Evolutionary conservation across 2,888 invertebrate species (phyloP), one percentile per base, ranked within the genome.

Genomic region (Ptilodon capucinus): DNA sequence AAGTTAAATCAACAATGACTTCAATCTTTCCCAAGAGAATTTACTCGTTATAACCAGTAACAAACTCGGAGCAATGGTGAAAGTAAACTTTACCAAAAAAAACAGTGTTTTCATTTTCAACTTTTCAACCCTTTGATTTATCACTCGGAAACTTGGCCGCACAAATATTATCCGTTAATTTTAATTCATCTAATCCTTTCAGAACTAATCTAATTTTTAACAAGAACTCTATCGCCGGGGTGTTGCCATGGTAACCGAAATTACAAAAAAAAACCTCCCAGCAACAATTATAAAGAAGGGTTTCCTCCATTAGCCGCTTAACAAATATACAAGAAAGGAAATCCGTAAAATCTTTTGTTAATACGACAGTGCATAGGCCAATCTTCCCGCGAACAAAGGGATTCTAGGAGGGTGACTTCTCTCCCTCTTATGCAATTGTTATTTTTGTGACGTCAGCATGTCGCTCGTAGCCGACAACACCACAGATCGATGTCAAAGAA

Each of bases 401-500:
- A 71, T 79, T 73, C 70, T 65, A 74, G 78, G 72, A 44, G 52
- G 45, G 56, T 44, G 46, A 42, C 72, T 66, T 65, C 67, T 78
- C 72, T 84, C 81, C 79, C 76, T 71, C 64, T 72, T 70, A 74
- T 77, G 81, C 82, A 82, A 80, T 84, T 81, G 80, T 81, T 82
- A 79, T 85, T 85, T 83, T 76, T 71, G 67, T 75, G 70, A 59
- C 70, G 79, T 80, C 79, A 77, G 77, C 75, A 59, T 70, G 68
- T 71, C 66, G 58, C 56, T 47, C 36, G 47, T 51, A 42, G 38
- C 56, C 50, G 47, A 46, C 56, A 57, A 56, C 60, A 62, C 51
- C 54, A 40, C 62, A 60, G 65, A 75, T 71, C 68, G 71, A 74
- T 75, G 68, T 60, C 58, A 51, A 52, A 54, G 42, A 45, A 18